Percentiles rank a stretch among this genome's conserved stretches.
Evolutionary conservation across 2,113 vertebrate genomes (phyloP).

Genomic region (sheep (Ovis aries)): DNA sequence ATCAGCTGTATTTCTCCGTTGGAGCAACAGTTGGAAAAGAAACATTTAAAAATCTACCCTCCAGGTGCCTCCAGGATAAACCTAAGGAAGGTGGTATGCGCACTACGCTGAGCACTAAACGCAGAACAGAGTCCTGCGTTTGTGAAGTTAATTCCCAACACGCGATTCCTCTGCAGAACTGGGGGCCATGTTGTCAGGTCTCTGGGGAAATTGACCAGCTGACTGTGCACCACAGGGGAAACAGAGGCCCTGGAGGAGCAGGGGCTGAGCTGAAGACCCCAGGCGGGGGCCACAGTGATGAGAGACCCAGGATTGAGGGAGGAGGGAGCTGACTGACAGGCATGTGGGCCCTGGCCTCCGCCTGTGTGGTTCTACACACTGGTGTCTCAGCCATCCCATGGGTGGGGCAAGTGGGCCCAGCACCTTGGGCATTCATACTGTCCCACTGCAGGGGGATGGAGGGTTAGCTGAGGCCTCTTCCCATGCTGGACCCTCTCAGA

Average conservation of each 20-base stretch:
- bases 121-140: neutral
- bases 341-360: neutral
- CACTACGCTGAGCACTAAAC: neutral
- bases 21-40: neutral
- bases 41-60: neutral
- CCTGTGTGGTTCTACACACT: neutral
- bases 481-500: neutral
- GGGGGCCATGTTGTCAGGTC: neutral
- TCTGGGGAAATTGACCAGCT: neutral
- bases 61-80: neutral
- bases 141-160: neutral
- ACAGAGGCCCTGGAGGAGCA: neutral
- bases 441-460: neutral
- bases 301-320: neutral
- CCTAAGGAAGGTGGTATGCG: neutral
- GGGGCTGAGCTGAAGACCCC: neutral
- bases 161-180: neutral
- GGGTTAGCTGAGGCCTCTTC: neutral
- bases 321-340: neutral
- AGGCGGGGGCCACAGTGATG: too few relatives aligned
- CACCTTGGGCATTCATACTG: neutral
- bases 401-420: too few relatives aligned
- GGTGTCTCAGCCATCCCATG: neutral
- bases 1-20: rapidly evolving
- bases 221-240: neutral